Percentiles rank a stretch among this genome's conserved stretches.
Evolutionary conservation across 2,113 vertebrate genomes (phyloP).

Genomic region (Mus spicilegus): DNA sequence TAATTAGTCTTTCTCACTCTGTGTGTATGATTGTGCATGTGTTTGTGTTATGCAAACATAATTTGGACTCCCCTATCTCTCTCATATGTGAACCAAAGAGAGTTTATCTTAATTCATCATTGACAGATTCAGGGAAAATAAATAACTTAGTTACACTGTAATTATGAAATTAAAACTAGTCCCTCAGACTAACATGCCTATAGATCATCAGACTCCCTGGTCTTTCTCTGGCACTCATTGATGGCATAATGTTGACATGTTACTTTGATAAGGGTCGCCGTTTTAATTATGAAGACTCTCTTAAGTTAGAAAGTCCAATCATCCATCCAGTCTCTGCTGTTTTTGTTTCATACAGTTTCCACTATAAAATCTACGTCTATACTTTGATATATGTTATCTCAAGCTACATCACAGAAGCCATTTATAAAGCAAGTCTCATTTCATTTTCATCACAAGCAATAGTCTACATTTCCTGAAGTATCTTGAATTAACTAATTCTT

Average conservation of each 20-base stretch:
- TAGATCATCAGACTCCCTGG: neutral
- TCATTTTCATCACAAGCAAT: neutral
- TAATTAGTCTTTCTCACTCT: neutral
- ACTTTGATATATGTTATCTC: neutral
- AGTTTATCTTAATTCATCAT: neutral
- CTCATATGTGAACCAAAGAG: neutral
- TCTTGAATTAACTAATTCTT: neutral
- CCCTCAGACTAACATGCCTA: neutral
- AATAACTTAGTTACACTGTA: neutral
- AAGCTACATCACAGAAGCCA: neutral
- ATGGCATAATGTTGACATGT: neutral
- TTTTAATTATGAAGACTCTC: neutral
- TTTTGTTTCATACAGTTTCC: neutral
- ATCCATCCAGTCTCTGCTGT: neutral
- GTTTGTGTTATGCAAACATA: neutral
- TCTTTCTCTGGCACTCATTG: neutral
- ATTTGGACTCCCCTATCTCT: neutral
- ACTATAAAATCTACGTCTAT: neutral
- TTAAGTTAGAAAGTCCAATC: neutral
- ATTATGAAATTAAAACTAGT: neutral
- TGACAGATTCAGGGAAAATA: neutral
- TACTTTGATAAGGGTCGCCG: neutral
- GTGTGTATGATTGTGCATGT: neutral
- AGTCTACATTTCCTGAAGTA: neutral
- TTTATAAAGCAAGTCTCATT: neutral